Base-by-base conservation (phyloP, 2,797 vertebrate species). In the Chaenodraco wilsoni region DNA sequence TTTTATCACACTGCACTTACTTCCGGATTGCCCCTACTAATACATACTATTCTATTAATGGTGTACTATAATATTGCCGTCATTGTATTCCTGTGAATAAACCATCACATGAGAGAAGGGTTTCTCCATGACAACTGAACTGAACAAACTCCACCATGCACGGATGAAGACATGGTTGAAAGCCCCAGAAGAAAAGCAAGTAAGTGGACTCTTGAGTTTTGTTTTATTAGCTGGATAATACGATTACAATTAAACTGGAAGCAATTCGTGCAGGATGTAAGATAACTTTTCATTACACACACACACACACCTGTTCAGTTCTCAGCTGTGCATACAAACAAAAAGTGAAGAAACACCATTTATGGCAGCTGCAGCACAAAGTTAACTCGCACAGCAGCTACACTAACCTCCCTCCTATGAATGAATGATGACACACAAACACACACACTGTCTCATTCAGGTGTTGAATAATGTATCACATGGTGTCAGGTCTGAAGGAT, bases 381-480 rank as follows among this genome's bases (percentile, higher is more conserved):
- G 10, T 58, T 8, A 33, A 55, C 52, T 48, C 50, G 19, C 52
- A 68, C 67, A 52, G 33, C 33, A 49, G 9, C 65, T 27, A 51
- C n/a, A 5, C 4, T 27, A 15, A 17, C 52, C 13, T 67, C 31
- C 59, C 19, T 33, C 11, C 45, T 57, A 43, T 17, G 21, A 72
- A 69, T 6, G 73, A 81, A 52, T 27, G 45, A 70, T 12, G 67
- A 46, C 65, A 33, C 61, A 62, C 63, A 56, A 43, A 66, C 59
- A 48, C 55, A 61, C 56, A 48, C 68, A 43, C 40, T 33, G 16
- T 1, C 50, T 27, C 23, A 27, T 3, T 11, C 45, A 40, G 65
- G 50, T 80, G 64, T 9, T 91, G 41, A 90, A 91, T 92, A 84
- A 86, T 90, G 81, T 0, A 91, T 90, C 88, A 89, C 85, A 61